Evolutionary conservation across 1,140 invertebrate genomes (phyloP).

Genomic region (Andricus grossulariae): DNA sequence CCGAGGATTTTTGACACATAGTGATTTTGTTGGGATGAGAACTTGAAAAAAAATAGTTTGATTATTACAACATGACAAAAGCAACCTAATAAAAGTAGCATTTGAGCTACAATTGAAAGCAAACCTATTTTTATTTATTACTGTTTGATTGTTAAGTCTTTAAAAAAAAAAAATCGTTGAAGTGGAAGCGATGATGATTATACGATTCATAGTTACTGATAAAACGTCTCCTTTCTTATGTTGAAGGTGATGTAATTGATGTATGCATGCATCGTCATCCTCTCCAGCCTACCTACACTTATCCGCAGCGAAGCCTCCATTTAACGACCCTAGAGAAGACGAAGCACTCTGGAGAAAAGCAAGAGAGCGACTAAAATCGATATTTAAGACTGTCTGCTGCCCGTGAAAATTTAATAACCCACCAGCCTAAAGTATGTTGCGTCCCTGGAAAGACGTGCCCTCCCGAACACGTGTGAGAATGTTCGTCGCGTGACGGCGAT

Average conservation of each 20-base stretch:
- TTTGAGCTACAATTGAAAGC: no score
- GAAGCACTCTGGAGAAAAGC: neutral
- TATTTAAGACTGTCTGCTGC: slow-evolving; percentile 65
- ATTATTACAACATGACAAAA: no score
- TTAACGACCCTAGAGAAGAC: no score
- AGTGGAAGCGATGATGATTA: neutral
- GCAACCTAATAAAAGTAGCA: no score
- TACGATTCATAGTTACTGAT: neutral
- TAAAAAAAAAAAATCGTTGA: neutral
- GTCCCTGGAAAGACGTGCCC: slow-evolving; percentile 54
- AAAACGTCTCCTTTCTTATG: neutral
- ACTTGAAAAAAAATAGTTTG: no score
- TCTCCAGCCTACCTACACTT: neutral
- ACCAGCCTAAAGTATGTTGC: slow-evolving; percentile 59
- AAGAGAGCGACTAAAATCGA: slow-evolving; percentile 57
- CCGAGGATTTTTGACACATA: no score
- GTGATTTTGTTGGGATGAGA: no score
- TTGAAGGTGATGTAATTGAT: neutral
- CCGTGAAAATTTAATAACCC: slow-evolving; percentile 71
- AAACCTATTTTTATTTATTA: no score
- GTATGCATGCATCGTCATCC: slow-evolving; percentile 12
- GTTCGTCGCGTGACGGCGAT: slow-evolving; percentile 60
- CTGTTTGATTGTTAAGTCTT: no score
- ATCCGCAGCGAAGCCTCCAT: neutral
- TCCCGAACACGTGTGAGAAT: slow-evolving; percentile 64